Percentiles rank a stretch among this genome's conserved stretches.
Evolutionary conservation across 2,888 invertebrate species (phyloP).

Genomic region (Ischnus inquisitorius): DNA sequence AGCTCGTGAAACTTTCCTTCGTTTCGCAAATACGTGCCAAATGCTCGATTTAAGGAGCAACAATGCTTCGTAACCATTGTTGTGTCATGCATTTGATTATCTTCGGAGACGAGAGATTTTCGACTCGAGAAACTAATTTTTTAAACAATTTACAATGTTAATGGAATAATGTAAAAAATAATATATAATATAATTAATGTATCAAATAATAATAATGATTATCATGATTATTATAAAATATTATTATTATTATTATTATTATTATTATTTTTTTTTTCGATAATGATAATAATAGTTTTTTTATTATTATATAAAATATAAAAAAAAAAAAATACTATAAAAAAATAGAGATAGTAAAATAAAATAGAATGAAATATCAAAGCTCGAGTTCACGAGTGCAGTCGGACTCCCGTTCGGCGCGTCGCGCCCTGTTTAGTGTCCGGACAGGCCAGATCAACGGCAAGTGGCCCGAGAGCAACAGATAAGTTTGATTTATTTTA

Average conservation of each 20-base stretch:
- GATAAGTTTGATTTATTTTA: conserved; percentile 85
- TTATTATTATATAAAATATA: too few relatives aligned
- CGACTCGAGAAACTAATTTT: background rate
- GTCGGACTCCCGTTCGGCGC: conserved; percentile 30
- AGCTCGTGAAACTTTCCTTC: conserved; percentile 3
- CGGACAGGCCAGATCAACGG: conserved; percentile 78
- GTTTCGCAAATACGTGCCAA: conserved; percentile 38
- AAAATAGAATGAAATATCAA: conserved; percentile 12
- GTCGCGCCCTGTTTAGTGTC: conserved; percentile 77
- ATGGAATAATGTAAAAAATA: too few relatives aligned
- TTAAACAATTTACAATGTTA: too few relatives aligned
- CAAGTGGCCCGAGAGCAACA: conserved; percentile 79
- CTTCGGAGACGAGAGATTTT: background rate
- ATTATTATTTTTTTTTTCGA: too few relatives aligned
- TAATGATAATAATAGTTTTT: too few relatives aligned
- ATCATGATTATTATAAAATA: too few relatives aligned
- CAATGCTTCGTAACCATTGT: background rate
- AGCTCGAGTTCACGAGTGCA: background rate
- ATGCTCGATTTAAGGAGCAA: background rate
- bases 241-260: too few relatives aligned
- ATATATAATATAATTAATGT: too few relatives aligned
- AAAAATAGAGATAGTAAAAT: too few relatives aligned
- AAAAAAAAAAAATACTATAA: too few relatives aligned
- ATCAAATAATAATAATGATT: too few relatives aligned
- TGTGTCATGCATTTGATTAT: background rate